Percentiles rank a stretch among this genome's conserved stretches.
phyloP scores from a whole-genome alignment of 2,797 vertebrate species.

The Sebastolobus alascanus region DNA sequence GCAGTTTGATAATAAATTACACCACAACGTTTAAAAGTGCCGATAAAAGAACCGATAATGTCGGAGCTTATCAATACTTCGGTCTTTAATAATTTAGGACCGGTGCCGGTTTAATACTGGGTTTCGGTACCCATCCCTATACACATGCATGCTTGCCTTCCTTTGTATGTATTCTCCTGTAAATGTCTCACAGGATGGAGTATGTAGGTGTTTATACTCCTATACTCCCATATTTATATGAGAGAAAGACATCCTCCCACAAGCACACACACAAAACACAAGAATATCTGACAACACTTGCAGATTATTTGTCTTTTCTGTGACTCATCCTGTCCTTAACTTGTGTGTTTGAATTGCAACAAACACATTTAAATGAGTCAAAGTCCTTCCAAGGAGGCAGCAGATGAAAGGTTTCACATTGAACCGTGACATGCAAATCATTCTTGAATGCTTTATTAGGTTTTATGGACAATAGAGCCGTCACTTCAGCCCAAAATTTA shows the following conservation, averaged over 20 bases:
- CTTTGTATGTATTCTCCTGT: neutral
- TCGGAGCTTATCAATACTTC: too few species aligned
- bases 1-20: too few species aligned
- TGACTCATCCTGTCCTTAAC: neutral
- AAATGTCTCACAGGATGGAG: neutral
- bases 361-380: slow-evolving; percentile 15
- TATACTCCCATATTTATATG: neutral
- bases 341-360: neutral
- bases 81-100: too few species aligned
- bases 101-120: too few species aligned
- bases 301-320: neutral
- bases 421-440: slow-evolving; percentile 34
- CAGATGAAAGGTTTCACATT: slow-evolving; percentile 39
- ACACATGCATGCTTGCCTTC: neutral
- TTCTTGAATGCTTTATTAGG: slow-evolving; percentile 18
- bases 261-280: neutral
- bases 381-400: slow-evolving; percentile 23
- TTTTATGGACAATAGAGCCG: slow-evolving; percentile 58
- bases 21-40: too few species aligned
- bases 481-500: slow-evolving; percentile 42
- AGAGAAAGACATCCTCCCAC: neutral
- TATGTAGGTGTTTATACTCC: neutral
- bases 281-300: neutral
- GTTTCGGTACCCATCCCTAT: too few species aligned
- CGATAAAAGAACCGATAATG: too few species aligned